A percentile compares a stretch with the other conserved stretches of the same genome.
phyloP scores from a whole-genome alignment of 2,797 vertebrate genomes.

The Danio choprae region DNA sequence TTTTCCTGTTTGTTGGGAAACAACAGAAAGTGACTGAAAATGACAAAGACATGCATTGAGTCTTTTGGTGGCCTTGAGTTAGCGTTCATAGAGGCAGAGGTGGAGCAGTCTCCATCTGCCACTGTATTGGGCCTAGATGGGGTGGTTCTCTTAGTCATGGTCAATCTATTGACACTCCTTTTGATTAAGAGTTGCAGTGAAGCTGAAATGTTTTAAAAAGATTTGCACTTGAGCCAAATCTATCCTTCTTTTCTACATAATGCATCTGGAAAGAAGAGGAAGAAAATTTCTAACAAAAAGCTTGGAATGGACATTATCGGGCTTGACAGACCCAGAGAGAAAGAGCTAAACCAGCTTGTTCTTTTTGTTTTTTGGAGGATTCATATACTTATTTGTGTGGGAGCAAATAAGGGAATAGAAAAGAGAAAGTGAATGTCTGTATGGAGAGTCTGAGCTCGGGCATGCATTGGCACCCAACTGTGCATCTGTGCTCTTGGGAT shows the following conservation, averaged over 20 bases:
- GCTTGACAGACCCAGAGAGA: slow-evolving; percentile 51
- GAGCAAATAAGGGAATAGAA: slow-evolving; percentile 28
- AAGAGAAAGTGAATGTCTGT: slow-evolving; percentile 21
- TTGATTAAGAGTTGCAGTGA: slow-evolving; percentile 59
- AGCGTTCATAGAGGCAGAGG: slow-evolving; percentile 66
- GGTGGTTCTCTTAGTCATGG: slow-evolving; percentile 51
- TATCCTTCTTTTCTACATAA: slow-evolving; percentile 57
- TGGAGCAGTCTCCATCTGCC: slow-evolving; percentile 64
- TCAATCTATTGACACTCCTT: slow-evolving; percentile 50
- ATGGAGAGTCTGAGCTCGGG: slow-evolving; percentile 34
- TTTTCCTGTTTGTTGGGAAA: slow-evolving; percentile 82
- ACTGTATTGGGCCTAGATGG: slow-evolving; percentile 47
- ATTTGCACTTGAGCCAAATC: slow-evolving; percentile 61
- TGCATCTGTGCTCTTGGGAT: slow-evolving; percentile 49
- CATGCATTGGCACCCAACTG: slow-evolving; percentile 48
- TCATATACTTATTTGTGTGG: slow-evolving; percentile 36
- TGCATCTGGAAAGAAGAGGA: slow-evolving; percentile 54
- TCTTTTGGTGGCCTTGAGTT: slow-evolving; percentile 74
- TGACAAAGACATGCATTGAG: slow-evolving; percentile 75
- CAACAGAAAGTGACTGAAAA: slow-evolving; percentile 82
- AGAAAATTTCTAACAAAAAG: slow-evolving; percentile 64
- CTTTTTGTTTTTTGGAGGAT: slow-evolving; percentile 45
- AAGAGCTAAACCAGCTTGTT: slow-evolving; percentile 37
- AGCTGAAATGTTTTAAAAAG: slow-evolving; percentile 63
- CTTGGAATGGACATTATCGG: slow-evolving; percentile 66